Conservation (phyloP, 2,888 invertebrate species). For the Lasius platythorax region DNA sequence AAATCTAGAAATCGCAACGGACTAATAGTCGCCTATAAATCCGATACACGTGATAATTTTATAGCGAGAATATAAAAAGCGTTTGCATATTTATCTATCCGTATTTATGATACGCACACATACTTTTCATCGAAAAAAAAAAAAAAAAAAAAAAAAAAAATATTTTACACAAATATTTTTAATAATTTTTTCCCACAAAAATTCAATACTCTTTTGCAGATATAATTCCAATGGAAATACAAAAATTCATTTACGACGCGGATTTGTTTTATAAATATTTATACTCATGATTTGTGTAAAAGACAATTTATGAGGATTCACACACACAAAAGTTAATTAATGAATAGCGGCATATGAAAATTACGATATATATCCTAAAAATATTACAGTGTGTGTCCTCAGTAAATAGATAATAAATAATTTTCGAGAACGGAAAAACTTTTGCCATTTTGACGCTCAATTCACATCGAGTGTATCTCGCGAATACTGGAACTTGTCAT, state of each 20-base stretch:
- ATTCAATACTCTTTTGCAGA: background rate
- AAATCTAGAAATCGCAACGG: background rate
- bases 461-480: constrained; percentile 30
- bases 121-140: background rate
- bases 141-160: background rate
- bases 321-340: background rate
- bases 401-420: constrained; percentile 22
- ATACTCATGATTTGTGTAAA: background rate
- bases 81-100: background rate
- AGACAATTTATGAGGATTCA: background rate
- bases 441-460: background rate
- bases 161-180: background rate
- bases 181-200: background rate
- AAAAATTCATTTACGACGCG: background rate
- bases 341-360: background rate
- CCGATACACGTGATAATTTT: background rate
- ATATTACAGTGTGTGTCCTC: background rate
- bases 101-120: background rate
- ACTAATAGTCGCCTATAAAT: background rate
- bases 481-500: constrained; percentile 26
- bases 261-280: background rate
- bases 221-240: background rate
- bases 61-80: background rate
- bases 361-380: background rate
- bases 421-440: background rate